Base-by-base conservation (phyloP, 2,888 invertebrate species). In the Catocala fraxini region DNA sequence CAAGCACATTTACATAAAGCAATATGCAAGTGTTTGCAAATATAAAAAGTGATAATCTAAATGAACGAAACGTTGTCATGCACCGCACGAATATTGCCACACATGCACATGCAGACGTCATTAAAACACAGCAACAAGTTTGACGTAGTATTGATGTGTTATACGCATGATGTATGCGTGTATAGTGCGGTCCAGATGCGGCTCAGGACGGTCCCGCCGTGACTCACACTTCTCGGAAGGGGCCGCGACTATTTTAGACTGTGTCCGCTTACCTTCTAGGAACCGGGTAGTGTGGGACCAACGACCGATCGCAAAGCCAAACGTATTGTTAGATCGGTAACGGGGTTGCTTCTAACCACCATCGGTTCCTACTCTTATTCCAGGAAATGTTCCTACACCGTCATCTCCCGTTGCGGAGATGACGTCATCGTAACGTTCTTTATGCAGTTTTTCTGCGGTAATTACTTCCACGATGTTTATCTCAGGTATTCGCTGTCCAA, bases 211-310 rank as follows among this genome's bases (percentile, higher is more conserved):
- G 89, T 90, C 90, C 91, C 89, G 88, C 68, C 63, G 71, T 93
- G 93, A 93, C 65, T 93, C 93, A 94, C 81, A 81, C 77, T 88
- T 89, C 92, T 90, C 89, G 89, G 93, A 93, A 93, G 91, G 87
- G 89, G 90, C 89, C 89, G 89, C 80, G 87, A 89, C 92, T 93
- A 93, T 93, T 93, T 93, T 91, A 89, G 90, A 89, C 85, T 91
- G 93, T 90, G 93, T 93, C 92, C 93, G 93, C 92, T 92, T 92
- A 91, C 93, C 89, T 94, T 94, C 94, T 94, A 90, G 90, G 93
- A 93, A 93, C 84, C 86, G 87, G 83, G 84, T 85, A 79, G 80
- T 83, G 81, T 85, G 92, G 87, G 93, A 93, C 93, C 93, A 92
- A 93, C 92, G 93, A 93, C 93, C 93, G 90, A 88, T 87, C 89